Evolutionary conservation across 2,888 invertebrate species (phyloP), one percentile per base, ranked within the genome.

Genomic region (Silvanus unidentatus): DNA sequence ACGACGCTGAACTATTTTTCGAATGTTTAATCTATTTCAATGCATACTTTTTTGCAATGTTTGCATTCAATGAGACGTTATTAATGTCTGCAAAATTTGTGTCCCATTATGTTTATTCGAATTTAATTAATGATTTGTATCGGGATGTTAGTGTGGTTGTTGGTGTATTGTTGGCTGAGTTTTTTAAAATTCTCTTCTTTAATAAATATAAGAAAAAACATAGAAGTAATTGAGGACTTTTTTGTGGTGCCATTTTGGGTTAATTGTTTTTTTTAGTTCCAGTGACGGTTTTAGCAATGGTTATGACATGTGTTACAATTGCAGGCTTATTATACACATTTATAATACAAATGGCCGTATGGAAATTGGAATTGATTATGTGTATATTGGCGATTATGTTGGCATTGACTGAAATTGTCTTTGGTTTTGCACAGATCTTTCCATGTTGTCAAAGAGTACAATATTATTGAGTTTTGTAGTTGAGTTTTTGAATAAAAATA

Each of bases 1-100:
- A 15, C 4, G 37, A 37, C 15, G 37, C 37, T 11, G 37, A 37
- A 37, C 14, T 37, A 37, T 9, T 37, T 9, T 37, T 37, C 37
- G 37, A 37, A 37, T 37, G 37, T 16, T n/a, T 37, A 4, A 37
- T 37, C 3, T 37, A 37, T 16, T 15, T 37, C n/a, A 37, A 37
- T 16, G 37, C 14, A n/a, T 37, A 37, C 15, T 37, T 37, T 16
- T 37, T 37, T 12, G 37, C 15, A 37, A 37, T 37, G 37, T 37
- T 15, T n/a, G 37, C 16, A 2, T 37, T 37, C 12, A 11, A 12
- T 16, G 37, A 37, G 15, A 11, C 14, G 16, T 15, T 37, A 16
- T 5, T 37, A 10, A 37, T 12, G 6, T 10, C 16, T 6, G 37
- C 37, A 5, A 37, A 37, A 37, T 37, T 37, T 12, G n/a, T 11